phyloP scores from a whole-genome alignment of 1,140 invertebrate genomes.

The Oscheius sp. region DNA sequence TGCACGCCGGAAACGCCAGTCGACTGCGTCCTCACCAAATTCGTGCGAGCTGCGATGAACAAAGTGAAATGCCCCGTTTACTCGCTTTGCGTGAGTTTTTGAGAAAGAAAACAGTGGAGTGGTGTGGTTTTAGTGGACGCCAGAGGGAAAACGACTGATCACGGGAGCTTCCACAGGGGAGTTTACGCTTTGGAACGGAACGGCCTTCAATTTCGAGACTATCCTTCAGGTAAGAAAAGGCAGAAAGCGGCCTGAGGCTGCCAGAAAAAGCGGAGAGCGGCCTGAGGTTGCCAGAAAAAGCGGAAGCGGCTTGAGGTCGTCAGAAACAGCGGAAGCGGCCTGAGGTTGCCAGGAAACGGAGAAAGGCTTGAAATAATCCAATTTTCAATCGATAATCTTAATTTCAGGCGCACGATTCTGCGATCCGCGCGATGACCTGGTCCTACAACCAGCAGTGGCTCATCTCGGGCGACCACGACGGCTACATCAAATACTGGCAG shows the following conservation, averaged over 20 bases:
- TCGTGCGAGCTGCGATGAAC: slow-evolving; percentile 97
- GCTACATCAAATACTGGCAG: slow-evolving; percentile 99
- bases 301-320: too few relatives aligned
- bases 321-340: too few relatives aligned
- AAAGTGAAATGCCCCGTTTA: slow-evolving; percentile 99
- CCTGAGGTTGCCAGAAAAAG: too few relatives aligned
- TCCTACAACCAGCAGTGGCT: slow-evolving; percentile 99
- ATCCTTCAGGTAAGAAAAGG: slow-evolving; percentile 79
- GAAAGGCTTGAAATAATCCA: too few relatives aligned
- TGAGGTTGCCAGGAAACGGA: too few relatives aligned
- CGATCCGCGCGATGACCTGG: slow-evolving; percentile 98
- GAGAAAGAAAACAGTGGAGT: not conserved
- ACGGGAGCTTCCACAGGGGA: slow-evolving; percentile 98
- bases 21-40: slow-evolving; percentile 89
- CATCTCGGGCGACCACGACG: slow-evolving; percentile 96
- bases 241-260: too few relatives aligned
- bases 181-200: slow-evolving; percentile 98
- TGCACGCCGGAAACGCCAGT: slow-evolving; percentile 79
- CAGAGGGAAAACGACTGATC: slow-evolving; percentile 91
- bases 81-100: slow-evolving; percentile 75
- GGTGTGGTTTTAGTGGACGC: slow-evolving; percentile 76
- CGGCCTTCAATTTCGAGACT: slow-evolving; percentile 99
- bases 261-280: too few relatives aligned
- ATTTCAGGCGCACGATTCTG: slow-evolving; percentile 87
- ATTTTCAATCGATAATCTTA: slow-evolving; percentile 8